Conservation (phyloP, 1,140 invertebrate species). For the Platyura marginata region DNA sequence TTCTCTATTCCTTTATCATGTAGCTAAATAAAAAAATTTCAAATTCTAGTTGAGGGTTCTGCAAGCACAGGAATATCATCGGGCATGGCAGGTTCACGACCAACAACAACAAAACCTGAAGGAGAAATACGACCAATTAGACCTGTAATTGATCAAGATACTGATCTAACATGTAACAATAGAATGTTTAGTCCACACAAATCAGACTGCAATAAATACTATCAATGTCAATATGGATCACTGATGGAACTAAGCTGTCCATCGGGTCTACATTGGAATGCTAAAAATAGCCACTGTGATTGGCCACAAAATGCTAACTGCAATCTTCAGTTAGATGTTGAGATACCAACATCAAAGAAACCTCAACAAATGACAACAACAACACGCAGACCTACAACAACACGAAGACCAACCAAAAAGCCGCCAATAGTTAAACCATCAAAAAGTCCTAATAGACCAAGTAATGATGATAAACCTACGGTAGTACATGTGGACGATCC, state of each 20-base stretch:
- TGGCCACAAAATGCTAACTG: slow-evolving; percentile 54
- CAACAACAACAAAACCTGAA: not conserved
- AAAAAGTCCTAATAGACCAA: too few relatives aligned
- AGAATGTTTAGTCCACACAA: slow-evolving; percentile 28
- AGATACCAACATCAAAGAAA: slow-evolving; percentile 4
- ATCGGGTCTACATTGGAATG: slow-evolving; percentile 52
- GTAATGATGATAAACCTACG: slow-evolving; percentile 6
- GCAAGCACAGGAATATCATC: not conserved
- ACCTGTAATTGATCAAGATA: not conserved
- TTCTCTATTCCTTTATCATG: not conserved
- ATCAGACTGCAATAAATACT: slow-evolving; percentile 58
- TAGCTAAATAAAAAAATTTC: too few relatives aligned
- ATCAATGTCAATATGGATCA: slow-evolving; percentile 48
- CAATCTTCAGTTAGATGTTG: slow-evolving; percentile 8
- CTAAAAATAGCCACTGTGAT: slow-evolving; percentile 51
- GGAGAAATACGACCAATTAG: not conserved
- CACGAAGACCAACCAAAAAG: slow-evolving; percentile 3
- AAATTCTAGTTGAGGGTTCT: too few relatives aligned
- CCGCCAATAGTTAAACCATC: slow-evolving; percentile 2
- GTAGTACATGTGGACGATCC: slow-evolving; percentile 7
- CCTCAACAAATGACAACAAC: slow-evolving; percentile 10
- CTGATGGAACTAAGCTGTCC: slow-evolving; percentile 33
- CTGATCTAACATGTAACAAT: not conserved
- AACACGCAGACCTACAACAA: slow-evolving; percentile 8
- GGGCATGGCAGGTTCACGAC: not conserved